Percentiles rank a stretch among this genome's conserved stretches.
phyloP scores from a whole-genome alignment of 2,113 vertebrate species.

The Melanotaenia duboulayi region DNA sequence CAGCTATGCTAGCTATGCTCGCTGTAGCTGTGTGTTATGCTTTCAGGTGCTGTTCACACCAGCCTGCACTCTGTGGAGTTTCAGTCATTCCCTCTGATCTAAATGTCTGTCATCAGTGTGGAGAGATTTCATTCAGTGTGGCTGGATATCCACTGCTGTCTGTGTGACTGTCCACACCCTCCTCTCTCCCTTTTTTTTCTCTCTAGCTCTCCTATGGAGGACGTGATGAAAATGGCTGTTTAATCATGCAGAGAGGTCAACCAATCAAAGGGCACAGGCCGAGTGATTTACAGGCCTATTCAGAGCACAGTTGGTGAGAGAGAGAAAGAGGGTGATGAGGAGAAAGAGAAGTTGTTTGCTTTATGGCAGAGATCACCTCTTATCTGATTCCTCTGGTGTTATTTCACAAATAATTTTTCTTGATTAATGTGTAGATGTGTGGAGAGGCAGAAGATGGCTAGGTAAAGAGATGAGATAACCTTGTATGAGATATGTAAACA shows the following conservation, averaged over 20 bases:
- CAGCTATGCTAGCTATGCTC: background rate
- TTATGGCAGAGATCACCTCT: constrained; percentile 61
- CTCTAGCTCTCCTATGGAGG: constrained; percentile 67
- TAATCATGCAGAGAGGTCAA: constrained; percentile 82
- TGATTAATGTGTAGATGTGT: constrained; percentile 57
- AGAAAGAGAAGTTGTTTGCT: constrained; percentile 50
- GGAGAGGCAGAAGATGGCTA: constrained; percentile 18
- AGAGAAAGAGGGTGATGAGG: constrained; percentile 3
- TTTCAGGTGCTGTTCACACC: constrained; percentile 26
- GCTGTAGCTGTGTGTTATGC: background rate
- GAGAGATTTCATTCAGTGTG: constrained; percentile 38
- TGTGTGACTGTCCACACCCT: constrained; percentile 17
- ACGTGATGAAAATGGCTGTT: constrained; percentile 80
- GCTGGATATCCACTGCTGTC: constrained; percentile 35
- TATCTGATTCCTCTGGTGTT: constrained; percentile 60
- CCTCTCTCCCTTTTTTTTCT: constrained; percentile 30
- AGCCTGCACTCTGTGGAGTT: constrained; percentile 4
- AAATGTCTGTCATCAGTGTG: constrained; percentile 37
- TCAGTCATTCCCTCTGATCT: constrained; percentile 13
- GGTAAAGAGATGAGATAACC: constrained; percentile 6
- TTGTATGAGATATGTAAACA: constrained; percentile 20
- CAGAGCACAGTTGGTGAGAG: constrained; percentile 73
- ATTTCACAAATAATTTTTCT: constrained; percentile 60
- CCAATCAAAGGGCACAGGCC: constrained; percentile 69
- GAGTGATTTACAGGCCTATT: constrained; percentile 78